Base-by-base conservation (phyloP, 2,888 invertebrate genomes). In the Apotomis betuletana region DNA sequence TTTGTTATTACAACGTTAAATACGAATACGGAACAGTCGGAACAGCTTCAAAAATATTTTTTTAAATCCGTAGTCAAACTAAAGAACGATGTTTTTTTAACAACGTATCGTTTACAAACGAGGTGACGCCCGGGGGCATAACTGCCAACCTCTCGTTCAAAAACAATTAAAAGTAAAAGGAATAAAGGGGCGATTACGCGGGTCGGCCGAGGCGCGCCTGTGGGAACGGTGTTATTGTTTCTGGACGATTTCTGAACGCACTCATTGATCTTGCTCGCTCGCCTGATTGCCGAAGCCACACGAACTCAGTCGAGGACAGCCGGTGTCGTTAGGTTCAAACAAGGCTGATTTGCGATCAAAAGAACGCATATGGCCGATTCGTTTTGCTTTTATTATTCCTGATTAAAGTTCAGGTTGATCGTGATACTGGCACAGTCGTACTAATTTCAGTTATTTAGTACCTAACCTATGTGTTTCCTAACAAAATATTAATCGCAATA, bases 141-240 rank as follows among this genome's bases (percentile, higher is more conserved):
- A 79, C 87, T 82, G 84, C 85, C 87, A 84, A 83, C 90, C 90
- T 90, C 87, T 77, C 80, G 81, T 87, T 87, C 82, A 81, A 88
- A 89, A 92, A 92, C 91, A 91, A 92, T 91, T 90, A 91, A 84
- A 82, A 75, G 82, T 82, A 81, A 81, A 84, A 85, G 83, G 86
- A 75, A 75, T 75, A 76, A 79, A 78, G 80, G 72, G 72, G 68
- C 67, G 72, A 72, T 72, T 72, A 67, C 69, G 62, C 70, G 81
- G 83, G 82, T 75, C 77, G 80, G 85, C 87, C 79, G 85, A 85
- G 88, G 90, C 87, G 87, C 81, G 88, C 83, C 78, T 87, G 88
- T 90, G 90, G 90, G 89, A 90, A 90, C 87, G 75, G 73, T 74
- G 74, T 77, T 80, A 84, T 91, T 91, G 90, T 91, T 87, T 87